Percentiles rank a stretch among this genome's conserved stretches.
phyloP scores from a whole-genome alignment of 2,888 invertebrate genomes.

The Germaria angustata region DNA sequence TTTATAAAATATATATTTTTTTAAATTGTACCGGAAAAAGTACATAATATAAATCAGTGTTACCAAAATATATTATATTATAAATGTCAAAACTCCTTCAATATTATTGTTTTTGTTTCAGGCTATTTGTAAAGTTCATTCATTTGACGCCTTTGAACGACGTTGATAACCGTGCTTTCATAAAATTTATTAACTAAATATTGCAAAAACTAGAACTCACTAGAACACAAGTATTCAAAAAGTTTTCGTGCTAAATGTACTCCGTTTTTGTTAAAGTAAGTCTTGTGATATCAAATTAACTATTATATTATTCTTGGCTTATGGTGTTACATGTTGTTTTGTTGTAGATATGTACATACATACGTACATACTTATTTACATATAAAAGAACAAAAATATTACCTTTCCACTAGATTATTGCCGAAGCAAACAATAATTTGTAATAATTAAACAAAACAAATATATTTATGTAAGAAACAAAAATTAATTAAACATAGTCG shows the following conservation, averaged over 20 bases:
- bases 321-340: slow-evolving; percentile 10
- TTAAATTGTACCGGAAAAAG: slow-evolving; percentile 53
- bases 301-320: not conserved
- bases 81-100: slow-evolving; percentile 44
- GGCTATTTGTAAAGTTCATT: slow-evolving; percentile 26
- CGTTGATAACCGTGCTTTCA: slow-evolving; percentile 45
- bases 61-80: not conserved
- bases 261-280: slow-evolving; percentile 8
- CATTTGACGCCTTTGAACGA: slow-evolving; percentile 31
- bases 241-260: not conserved
- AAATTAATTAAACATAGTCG: no score
- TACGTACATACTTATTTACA: not conserved
- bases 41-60: slow-evolving; percentile 4
- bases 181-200: not conserved
- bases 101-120: slow-evolving; percentile 1
- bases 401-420: no score
- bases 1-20: no score
- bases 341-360: not conserved
- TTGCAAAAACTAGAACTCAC: not conserved
- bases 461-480: not conserved
- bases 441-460: not conserved
- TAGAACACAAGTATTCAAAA: not conserved
- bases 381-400: no score
- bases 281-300: not conserved
- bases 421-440: no score